Base-by-base conservation (phyloP, 2,888 invertebrate genomes). In the Epirrhoe tristata region DNA sequence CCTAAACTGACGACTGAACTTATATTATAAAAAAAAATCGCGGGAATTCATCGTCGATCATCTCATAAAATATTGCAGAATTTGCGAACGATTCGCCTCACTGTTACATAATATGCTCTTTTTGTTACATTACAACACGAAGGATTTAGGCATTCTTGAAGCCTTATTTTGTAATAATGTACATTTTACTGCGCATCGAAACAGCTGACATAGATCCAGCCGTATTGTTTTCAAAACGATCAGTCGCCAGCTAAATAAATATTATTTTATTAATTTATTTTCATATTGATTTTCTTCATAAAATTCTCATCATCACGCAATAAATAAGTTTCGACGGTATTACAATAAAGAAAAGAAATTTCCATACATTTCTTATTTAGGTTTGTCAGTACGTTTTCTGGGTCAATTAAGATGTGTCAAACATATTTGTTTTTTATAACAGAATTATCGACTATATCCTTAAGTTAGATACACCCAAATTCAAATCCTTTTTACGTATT, bases 281-380 rank as follows among this genome's bases (percentile, higher is more conserved):
- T 43, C 39, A 43, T 43, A 10, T 5, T 48, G 14, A 16, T 48
- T 48, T 48, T 48, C 16, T 7, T 36, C 36, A 59, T 52, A 59
- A n/a, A 5, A 53, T 39, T 58, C 32, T 50, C 24, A 36, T 52
- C 14, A 31, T 52, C 36, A 16, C 24, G 46, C 43, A 14, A 50
- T 53, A 50, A 24, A 34, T 58, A 36, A 31, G n/a, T 14, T 51
- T 61, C 31, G 58, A 65, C 65, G 64, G 58, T 62, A 32, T 52
- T 63, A 46, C 63, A 63, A 58, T 63, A 57, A 57, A 34, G 52
- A 57, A 34, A 52, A n/a, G 39, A 46, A 10, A 63, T 53, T 52
- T 58, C 57, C 52, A 34, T 8, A 36, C 8, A 17, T 17, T 61
- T 56, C n/a, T 52, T 43, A 16, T 46, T 12, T 12, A 48, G 46